These are phyloP conservation scores for Eumacrocentrus americanus DNA, from an alignment of 2,888 invertebrate genomes.

Conservation along the genomic window DNA sequence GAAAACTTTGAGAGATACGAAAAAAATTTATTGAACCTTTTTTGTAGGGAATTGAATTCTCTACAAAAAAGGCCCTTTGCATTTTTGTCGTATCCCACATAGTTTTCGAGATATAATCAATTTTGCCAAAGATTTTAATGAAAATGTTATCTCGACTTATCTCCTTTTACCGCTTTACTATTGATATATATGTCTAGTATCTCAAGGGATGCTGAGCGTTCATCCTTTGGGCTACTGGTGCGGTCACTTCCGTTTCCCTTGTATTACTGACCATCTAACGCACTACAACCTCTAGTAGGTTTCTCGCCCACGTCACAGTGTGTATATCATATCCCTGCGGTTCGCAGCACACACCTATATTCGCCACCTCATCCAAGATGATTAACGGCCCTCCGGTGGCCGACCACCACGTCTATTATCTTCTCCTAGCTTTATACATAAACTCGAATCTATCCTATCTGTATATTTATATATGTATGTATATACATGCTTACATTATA, in stretches of 20 bases:
- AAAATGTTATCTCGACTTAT: too few species aligned
- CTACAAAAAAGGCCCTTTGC: too few species aligned
- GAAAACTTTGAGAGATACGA: not conserved
- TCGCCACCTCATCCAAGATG: constrained; percentile 49
- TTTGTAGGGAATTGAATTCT: not conserved
- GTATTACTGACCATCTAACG: constrained; percentile 47
- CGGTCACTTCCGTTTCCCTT: constrained; percentile 56
- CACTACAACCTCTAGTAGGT: constrained; percentile 41
- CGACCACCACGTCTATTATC: constrained; percentile 53
- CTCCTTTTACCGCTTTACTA: too few species aligned
- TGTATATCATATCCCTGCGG: constrained; percentile 24
- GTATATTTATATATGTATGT: not conserved
- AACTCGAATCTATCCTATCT: not conserved
- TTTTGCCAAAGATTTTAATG: too few species aligned
- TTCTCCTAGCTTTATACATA: constrained; percentile 27
- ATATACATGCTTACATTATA: not conserved
- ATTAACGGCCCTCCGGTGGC: constrained; percentile 57
- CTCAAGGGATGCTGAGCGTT: not conserved
- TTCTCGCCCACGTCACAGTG: not conserved
- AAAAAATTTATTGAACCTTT: not conserved
- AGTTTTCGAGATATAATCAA: too few species aligned
- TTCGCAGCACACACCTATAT: constrained; percentile 17
- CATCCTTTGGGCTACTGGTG: constrained; percentile 34
- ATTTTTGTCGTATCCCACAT: too few species aligned
- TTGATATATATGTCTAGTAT: too few species aligned